Evolutionary conservation across 2,113 vertebrate species (phyloP).

Genomic region (Rhinoderma darwinii): DNA sequence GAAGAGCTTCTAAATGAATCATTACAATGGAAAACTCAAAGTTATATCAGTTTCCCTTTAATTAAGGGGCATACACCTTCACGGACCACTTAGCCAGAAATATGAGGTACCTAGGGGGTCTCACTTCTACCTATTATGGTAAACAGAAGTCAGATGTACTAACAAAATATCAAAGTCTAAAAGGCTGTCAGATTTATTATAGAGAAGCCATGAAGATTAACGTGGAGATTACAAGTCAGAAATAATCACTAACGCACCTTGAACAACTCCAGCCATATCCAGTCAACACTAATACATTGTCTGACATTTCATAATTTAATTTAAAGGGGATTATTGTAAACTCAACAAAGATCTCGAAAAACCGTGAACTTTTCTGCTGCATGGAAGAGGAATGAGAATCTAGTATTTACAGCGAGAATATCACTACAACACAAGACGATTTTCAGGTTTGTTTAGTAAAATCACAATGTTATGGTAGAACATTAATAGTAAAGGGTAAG

Average conservation of each 20-base stretch:
- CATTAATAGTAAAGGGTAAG: no score
- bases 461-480: background rate
- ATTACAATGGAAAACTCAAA: background rate
- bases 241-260: background rate
- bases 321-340: constrained; percentile 9
- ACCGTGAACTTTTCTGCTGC: background rate
- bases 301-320: constrained; percentile 23
- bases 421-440: background rate
- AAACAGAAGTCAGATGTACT: no score
- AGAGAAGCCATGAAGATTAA: background rate
- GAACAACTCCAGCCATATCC: background rate
- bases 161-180: background rate
- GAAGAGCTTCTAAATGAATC: no score
- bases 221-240: background rate
- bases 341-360: background rate
- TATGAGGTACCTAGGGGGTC: no score
- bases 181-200: no score
- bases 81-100: no score
- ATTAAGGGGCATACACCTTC: no score
- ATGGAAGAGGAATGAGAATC: background rate
- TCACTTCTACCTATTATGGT: no score
- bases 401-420: background rate
- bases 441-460: background rate
- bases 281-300: background rate
- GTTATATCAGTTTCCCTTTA: no score